Percentiles rank a stretch among this genome's conserved stretches.
These are phyloP conservation scores for Halcyon senegalensis DNA, from an alignment of 2,113 vertebrate genomes.

Conservation along the genomic window DNA sequence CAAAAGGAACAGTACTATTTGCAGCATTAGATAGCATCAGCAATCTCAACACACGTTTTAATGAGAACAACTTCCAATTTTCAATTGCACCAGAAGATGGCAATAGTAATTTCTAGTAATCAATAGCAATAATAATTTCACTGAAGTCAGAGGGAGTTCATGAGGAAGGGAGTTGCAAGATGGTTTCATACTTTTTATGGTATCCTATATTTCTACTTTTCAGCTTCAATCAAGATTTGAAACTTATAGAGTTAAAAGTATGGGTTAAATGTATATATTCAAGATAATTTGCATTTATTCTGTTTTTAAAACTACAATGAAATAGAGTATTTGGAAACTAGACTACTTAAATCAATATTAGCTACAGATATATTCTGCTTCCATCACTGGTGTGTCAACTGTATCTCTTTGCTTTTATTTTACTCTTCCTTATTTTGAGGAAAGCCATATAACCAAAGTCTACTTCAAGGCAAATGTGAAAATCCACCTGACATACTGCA, in stretches of 20 bases:
- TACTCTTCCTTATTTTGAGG: background rate
- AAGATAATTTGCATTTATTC: background rate
- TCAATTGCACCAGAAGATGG: conserved; percentile 64
- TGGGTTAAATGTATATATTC: background rate
- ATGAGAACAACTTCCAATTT: conserved; percentile 32
- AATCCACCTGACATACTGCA: background rate
- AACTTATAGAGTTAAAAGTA: background rate
- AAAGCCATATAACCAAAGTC: background rate
- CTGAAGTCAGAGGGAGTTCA: background rate
- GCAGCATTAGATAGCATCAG: background rate
- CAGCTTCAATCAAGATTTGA: background rate
- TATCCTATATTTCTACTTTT: background rate
- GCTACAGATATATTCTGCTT: background rate
- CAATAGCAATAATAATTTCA: conserved; percentile 57
- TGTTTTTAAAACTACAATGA: background rate
- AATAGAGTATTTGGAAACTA: background rate
- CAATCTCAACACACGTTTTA: background rate
- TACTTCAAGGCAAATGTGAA: background rate
- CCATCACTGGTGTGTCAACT: background rate
- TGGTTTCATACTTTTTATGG: background rate
- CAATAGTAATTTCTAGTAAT: conserved; percentile 65
- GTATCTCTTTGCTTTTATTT: background rate
- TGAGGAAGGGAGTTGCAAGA: background rate
- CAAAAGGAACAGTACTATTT: background rate
- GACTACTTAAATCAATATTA: background rate